phyloP scores from a whole-genome alignment of 2,113 vertebrate species.

The Thermophis baileyi region DNA sequence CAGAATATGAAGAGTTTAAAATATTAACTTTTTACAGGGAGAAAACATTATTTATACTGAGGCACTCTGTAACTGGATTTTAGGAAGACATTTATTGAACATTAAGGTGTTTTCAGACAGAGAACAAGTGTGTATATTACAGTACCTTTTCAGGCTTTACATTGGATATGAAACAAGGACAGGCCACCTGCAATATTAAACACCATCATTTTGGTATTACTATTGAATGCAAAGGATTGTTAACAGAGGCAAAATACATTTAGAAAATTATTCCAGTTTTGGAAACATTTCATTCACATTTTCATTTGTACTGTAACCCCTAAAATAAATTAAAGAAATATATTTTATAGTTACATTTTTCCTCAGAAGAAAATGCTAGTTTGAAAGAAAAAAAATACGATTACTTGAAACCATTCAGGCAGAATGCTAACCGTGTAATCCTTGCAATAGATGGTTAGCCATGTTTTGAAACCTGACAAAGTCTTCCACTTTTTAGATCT shows the following conservation, averaged over 20 bases:
- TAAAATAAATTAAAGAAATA: not conserved
- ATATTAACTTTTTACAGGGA: not conserved
- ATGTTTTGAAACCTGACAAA: not conserved
- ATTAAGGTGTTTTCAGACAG: not conserved
- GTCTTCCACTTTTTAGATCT: not conserved
- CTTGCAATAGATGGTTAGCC: not conserved
- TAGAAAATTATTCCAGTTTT: not conserved
- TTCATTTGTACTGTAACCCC: not conserved
- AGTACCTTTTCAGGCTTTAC: conserved; percentile 34
- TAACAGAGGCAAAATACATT: not conserved
- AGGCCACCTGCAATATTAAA: conserved; percentile 32
- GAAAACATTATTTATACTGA: not conserved
- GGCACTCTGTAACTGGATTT: not conserved
- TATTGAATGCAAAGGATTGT: conserved; percentile 1
- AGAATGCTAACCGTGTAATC: not conserved
- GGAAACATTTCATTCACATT: not conserved
- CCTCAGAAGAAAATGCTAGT: not conserved
- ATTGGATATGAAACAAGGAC: conserved; percentile 32
- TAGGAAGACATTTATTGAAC: not conserved
- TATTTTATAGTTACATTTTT: not conserved
- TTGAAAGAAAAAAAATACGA: not conserved
- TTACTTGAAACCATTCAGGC: not conserved
- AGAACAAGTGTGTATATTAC: conserved; percentile 7
- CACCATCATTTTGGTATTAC: conserved; percentile 20
- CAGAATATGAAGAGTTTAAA: not conserved